Conservation (phyloP, 1,140 invertebrate species). For the Aphelenchoides besseyi region DNA sequence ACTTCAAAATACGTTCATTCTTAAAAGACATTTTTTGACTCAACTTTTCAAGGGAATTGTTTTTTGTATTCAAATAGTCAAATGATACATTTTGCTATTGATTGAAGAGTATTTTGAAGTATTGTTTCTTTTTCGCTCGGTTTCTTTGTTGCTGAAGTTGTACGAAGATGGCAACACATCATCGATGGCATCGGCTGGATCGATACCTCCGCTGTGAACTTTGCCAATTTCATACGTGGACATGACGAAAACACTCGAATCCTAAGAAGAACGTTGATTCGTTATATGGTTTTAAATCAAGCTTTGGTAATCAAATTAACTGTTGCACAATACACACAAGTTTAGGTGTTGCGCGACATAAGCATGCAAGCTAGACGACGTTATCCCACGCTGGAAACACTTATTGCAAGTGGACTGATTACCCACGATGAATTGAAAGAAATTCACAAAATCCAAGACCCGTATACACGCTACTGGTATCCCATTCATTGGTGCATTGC, state of each 20-base stretch:
- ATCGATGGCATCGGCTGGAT: slow-evolving; percentile 59
- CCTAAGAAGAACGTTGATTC: slow-evolving; percentile 60
- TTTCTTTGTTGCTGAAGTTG: slow-evolving; percentile 49
- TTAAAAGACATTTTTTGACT: too few relatives aligned
- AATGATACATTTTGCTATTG: not conserved
- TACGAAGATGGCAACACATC: slow-evolving; percentile 48
- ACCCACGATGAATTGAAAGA: slow-evolving; percentile 37
- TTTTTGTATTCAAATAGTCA: slow-evolving; percentile 39
- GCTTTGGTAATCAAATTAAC: slow-evolving; percentile 45
- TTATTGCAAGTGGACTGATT: slow-evolving; percentile 55
- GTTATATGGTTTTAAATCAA: slow-evolving; percentile 51
- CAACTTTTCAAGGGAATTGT: too few relatives aligned
- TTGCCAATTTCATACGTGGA: slow-evolving; percentile 52
- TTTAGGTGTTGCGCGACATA: slow-evolving; percentile 54
- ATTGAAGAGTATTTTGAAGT: not conserved
- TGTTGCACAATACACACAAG: too few relatives aligned
- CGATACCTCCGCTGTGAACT: slow-evolving; percentile 54
- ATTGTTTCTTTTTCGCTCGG: slow-evolving; percentile 31
- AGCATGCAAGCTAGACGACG: slow-evolving; percentile 56
- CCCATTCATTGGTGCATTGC: slow-evolving; percentile 54
- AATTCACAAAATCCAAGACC: slow-evolving; percentile 44
- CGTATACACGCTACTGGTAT: slow-evolving; percentile 56
- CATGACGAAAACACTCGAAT: slow-evolving; percentile 77
- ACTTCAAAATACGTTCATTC: too few relatives aligned
- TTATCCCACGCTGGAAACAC: slow-evolving; percentile 55